Evolutionary conservation across 2,113 vertebrate genomes (phyloP).

Genomic region (Symphodus melops): DNA sequence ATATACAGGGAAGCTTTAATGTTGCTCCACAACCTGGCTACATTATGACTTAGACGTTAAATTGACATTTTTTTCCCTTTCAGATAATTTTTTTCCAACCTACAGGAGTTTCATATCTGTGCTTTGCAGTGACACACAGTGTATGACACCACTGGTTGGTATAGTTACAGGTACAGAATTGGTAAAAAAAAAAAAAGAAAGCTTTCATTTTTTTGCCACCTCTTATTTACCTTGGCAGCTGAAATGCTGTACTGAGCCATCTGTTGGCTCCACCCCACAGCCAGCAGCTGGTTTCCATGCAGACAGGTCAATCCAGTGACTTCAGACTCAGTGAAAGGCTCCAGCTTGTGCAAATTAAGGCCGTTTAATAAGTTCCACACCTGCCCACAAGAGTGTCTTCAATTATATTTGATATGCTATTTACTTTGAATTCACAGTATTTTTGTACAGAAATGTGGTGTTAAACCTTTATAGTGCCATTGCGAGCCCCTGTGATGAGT

Average conservation of each 20-base stretch:
- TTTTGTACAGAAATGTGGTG: neutral
- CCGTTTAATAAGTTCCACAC: constrained; percentile 82
- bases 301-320: constrained; percentile 76
- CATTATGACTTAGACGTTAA: too few species aligned
- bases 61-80: too few species aligned
- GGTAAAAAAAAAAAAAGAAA: too few species aligned
- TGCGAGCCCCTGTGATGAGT: constrained; percentile 72
- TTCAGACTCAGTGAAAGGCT: constrained; percentile 70
- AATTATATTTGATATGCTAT: too few species aligned
- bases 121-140: too few species aligned
- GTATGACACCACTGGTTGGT: too few species aligned
- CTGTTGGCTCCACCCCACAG: constrained; percentile 78
- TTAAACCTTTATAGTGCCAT: constrained; percentile 75
- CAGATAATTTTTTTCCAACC: neutral
- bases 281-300: constrained; percentile 69
- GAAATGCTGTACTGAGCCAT: constrained; percentile 73
- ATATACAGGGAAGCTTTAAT: too few species aligned
- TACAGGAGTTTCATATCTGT: too few species aligned
- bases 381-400: constrained; percentile 40
- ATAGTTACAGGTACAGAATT: too few species aligned
- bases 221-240: constrained; percentile 66
- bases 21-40: too few species aligned
- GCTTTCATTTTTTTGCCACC: too few species aligned
- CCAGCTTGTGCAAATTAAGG: constrained; percentile 80
- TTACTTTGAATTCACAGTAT: neutral